Evolutionary conservation across 2,888 invertebrate species (phyloP), one percentile per base, ranked within the genome.

Genomic region (Lithophane ornitopus): DNA sequence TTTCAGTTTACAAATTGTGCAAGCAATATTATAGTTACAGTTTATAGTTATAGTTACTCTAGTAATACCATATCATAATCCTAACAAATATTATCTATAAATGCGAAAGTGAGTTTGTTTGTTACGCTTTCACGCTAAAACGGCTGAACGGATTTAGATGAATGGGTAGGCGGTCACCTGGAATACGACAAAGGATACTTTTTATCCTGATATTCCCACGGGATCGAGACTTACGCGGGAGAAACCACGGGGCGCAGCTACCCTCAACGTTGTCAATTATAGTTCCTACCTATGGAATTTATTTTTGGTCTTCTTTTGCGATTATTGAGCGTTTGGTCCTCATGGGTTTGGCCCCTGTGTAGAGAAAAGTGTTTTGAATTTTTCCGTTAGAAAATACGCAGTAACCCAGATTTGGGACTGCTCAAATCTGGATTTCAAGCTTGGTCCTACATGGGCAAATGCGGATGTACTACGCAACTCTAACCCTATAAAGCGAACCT

Each of bases 1-100:
- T 12, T 67, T 76, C 22, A 12, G n/a, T 66, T 52, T 66, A 56
- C 34, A 63, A 63, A 75, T 41, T 59, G 49, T 65, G 62, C 52
- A 76, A 59, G 34, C 67, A 14, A 26, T 59, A 39, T 52, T 16
- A 19, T 22, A 12, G 3, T 70, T 46, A 63, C 26, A 12, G 7
- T 70, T 46, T 39, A 22, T 41, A 12, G 7, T 46, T 39, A 22
- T 41, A 12, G 7, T 70, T 46, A 63, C 26, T 39, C 34, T 41
- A 34, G 44, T 54, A 12, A 74, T 16, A 62, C 7, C 6, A 46
- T 44, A 34, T 34, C 34, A 34, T 34, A 34, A 34, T 34, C 2
- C 34, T 34, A 34, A 34, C 34, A 2, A 54, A 61, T 11, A 52
- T 61, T 44, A n/a, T n/a, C n/a, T n/a, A 26, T 54, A 62, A 26